Percentiles rank a stretch among this genome's conserved stretches.
Evolutionary conservation across 1,140 invertebrate genomes (phyloP).

Genomic region (Zaprionus inermis): DNA sequence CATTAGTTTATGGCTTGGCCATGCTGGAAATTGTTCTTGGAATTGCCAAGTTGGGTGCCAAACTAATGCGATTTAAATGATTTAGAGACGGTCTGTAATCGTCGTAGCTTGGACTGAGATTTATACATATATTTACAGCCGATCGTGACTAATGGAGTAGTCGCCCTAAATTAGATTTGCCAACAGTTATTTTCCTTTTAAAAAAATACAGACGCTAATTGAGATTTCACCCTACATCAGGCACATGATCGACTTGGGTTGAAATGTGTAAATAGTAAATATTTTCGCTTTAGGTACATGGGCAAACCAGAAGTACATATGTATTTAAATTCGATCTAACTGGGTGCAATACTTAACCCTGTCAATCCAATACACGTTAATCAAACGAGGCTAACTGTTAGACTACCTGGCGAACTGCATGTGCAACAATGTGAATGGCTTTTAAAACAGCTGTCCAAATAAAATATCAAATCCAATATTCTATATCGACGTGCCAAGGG

Average conservation of each 20-base stretch:
- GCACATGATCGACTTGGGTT: not conserved
- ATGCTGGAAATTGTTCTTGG: slow-evolving; percentile 21
- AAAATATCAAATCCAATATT: slow-evolving; percentile 29
- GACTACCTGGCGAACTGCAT: slow-evolving; percentile 27
- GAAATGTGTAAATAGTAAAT: not conserved
- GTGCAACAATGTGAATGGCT: slow-evolving; percentile 31
- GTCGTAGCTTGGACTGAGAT: slow-evolving; percentile 18
- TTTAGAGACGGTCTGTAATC: slow-evolving; percentile 20
- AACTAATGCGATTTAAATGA: slow-evolving; percentile 28
- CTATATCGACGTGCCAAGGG: slow-evolving; percentile 39
- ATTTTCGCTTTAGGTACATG: not conserved
- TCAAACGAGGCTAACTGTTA: slow-evolving; percentile 21
- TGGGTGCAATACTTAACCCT: slow-evolving; percentile 18
- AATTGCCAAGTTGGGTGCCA: not conserved
- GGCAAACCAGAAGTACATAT: not conserved
- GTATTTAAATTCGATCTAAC: not conserved
- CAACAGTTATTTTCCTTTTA: not conserved
- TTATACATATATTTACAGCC: not conserved
- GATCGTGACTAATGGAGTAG: not conserved
- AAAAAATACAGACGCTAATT: not conserved
- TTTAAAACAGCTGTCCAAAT: slow-evolving; percentile 49
- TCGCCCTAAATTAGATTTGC: slow-evolving; percentile 1
- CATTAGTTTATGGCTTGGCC: slow-evolving; percentile 26
- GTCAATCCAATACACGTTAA: slow-evolving; percentile 15
- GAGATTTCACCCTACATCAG: not conserved